Conservation (phyloP, 1,140 invertebrate genomes). For the Andricus grossulariae region DNA sequence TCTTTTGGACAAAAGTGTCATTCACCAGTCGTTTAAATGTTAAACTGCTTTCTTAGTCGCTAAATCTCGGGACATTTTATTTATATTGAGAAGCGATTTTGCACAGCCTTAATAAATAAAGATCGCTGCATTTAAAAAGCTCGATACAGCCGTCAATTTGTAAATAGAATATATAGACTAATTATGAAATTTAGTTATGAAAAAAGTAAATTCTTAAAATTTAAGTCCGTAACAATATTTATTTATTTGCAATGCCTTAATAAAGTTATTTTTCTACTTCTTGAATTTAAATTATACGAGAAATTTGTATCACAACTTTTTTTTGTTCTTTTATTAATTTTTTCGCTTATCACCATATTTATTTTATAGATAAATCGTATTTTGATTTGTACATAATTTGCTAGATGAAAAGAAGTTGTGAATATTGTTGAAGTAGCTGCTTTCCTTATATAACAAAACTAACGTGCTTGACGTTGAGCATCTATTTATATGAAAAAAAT, state of each 20-base stretch:
- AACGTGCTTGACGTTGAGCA: slow-evolving; percentile 3
- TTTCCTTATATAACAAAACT: background rate
- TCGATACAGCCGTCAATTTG: too few species aligned
- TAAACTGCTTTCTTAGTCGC: background rate
- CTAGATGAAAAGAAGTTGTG: background rate
- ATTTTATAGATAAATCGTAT: background rate
- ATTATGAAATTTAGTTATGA: too few species aligned
- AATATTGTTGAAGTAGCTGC: background rate
- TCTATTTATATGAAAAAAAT: background rate
- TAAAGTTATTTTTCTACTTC: too few species aligned
- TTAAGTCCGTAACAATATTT: too few species aligned
- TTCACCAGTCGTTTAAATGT: background rate
- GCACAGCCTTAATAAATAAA: background rate
- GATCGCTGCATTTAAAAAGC: too few species aligned
- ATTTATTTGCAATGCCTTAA: too few species aligned
- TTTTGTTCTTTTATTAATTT: background rate
- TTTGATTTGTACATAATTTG: slow-evolving; percentile 8
- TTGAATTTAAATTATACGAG: too few species aligned
- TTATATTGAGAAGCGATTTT: slow-evolving; percentile 3
- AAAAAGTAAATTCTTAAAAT: too few species aligned
- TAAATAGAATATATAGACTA: too few species aligned
- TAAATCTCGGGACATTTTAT: slow-evolving; percentile 8
- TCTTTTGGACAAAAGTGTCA: slow-evolving; percentile 19
- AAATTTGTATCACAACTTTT: background rate
- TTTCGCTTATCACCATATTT: background rate